Base-by-base conservation (phyloP, 2,797 vertebrate genomes). In the Chaunax sp. region DNA sequence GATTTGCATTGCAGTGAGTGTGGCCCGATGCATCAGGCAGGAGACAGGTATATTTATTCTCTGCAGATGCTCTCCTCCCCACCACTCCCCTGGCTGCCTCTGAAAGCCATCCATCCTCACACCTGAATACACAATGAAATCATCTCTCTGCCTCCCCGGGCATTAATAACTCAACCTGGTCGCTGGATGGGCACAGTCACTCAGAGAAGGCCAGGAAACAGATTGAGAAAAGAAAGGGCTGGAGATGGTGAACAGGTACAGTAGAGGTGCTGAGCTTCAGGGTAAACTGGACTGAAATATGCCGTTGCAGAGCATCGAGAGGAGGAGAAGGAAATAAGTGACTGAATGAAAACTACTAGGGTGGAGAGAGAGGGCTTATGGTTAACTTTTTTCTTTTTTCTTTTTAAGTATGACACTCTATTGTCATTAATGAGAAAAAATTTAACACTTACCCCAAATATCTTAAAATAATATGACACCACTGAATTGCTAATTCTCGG, bases 11-110 rank as follows among this genome's bases (percentile, higher is more conserved):
- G 88, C 81, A 70, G 75, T 50, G 88, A 90, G 85, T 82, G 89
- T 83, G 64, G 85, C 86, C 80, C 82, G 74, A 92, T 92, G 86
- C 89, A 90, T 92, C 91, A 89, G 33, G 88, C 87, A 64, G 77
- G 86, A 90, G 92, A 92, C 90, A 86, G 88, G 90, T 92, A 89
- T 93, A 93, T 93, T 92, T 92, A 91, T 92, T 87, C 91, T 84
- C 86, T 79, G 83, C 85, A 75, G 83, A 92, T 84, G 74, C 87
- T 91, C 86, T 89, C 79, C 84, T 88, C 85, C 74, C 75, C 78
- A 81, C 83, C 87, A 88, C 86, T 92, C 85, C 90, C 78, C 64
- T 61, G 73, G 72, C 84, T 75, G 83, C 76, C 70, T 86, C 84
- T 81, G 85, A 87, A 90, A 90, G 80, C 88, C 89, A 93, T 91